Conservation (phyloP, 2,113 vertebrate genomes). For the Morone saxatilis region DNA sequence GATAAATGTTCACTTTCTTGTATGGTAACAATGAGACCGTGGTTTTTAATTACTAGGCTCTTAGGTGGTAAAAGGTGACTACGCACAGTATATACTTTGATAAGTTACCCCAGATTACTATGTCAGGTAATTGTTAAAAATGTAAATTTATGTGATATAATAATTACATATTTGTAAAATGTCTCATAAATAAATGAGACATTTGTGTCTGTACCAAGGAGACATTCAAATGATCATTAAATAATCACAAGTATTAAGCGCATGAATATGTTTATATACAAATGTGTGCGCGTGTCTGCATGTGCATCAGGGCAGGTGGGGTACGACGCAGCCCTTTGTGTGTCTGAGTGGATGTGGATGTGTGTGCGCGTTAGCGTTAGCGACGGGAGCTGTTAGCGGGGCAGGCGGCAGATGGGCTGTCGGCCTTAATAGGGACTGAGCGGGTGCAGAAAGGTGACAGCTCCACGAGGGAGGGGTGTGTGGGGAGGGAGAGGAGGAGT, state of each 20-base stretch:
- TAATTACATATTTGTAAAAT: neutral
- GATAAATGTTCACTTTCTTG: neutral
- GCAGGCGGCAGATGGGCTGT: slow-evolving; percentile 87
- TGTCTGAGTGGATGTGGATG: slow-evolving; percentile 68
- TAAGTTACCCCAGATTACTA: neutral
- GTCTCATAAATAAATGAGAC: neutral
- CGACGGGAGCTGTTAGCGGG: slow-evolving; percentile 82
- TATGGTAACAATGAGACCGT: neutral
- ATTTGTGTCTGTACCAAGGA: neutral
- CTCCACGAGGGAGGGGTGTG: slow-evolving; percentile 68
- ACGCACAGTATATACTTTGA: neutral
- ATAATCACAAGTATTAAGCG: neutral
- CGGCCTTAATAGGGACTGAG: slow-evolving; percentile 86
- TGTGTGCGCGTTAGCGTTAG: slow-evolving; percentile 76
- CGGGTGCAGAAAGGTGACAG: slow-evolving; percentile 81
- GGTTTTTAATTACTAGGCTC: neutral
- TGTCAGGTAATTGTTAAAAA: neutral
- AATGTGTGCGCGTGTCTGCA: slow-evolving; percentile 29
- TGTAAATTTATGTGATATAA: neutral
- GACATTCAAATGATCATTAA: slow-evolving; percentile 16
- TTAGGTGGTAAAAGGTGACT: neutral
- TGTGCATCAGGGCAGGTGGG: slow-evolving; percentile 68
- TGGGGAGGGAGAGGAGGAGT: slow-evolving; percentile 53
- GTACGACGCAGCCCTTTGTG: slow-evolving; percentile 56
- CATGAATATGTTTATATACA: slow-evolving; percentile 16